Conservation (phyloP, 2,888 invertebrate species). For the Eulithis prunata region DNA sequence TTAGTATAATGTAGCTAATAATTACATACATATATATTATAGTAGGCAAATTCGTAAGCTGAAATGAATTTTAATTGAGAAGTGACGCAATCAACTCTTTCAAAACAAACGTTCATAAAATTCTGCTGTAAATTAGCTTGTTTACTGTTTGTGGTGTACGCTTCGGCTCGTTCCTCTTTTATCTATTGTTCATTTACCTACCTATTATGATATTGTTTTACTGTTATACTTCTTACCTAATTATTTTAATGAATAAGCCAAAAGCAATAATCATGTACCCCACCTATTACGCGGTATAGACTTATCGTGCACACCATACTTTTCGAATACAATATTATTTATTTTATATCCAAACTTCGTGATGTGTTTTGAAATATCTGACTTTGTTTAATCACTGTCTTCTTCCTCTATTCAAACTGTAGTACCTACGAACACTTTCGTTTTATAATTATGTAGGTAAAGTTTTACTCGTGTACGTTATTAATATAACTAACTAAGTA, state of each 20-base stretch:
- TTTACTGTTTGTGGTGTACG: slow-evolving; percentile 19
- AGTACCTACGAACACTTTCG: no score
- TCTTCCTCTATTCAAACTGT: no score
- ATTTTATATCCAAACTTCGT: no score
- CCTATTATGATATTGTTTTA: neutral
- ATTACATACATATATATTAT: slow-evolving; percentile 11
- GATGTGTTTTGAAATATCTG: no score
- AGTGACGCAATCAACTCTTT: slow-evolving; percentile 32
- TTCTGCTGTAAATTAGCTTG: slow-evolving; percentile 33
- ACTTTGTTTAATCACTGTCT: no score
- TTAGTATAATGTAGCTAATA: slow-evolving; percentile 10
- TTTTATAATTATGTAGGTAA: no score
- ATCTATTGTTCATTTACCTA: slow-evolving; percentile 1
- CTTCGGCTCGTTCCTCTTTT: slow-evolving; percentile 18
- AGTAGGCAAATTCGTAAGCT: slow-evolving; percentile 29
- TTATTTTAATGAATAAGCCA: no score
- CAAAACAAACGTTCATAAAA: slow-evolving; percentile 36
- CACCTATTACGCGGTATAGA: no score
- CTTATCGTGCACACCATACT: no score
- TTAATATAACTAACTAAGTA: slow-evolving; percentile 2
- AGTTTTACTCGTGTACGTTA: neutral
- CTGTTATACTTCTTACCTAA: neutral
- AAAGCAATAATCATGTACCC: no score
- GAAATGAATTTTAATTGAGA: slow-evolving; percentile 37
- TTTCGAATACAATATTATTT: no score